Evolutionary conservation across 2,797 vertebrate species (phyloP).

Genomic region (Ficedula albicollis): DNA sequence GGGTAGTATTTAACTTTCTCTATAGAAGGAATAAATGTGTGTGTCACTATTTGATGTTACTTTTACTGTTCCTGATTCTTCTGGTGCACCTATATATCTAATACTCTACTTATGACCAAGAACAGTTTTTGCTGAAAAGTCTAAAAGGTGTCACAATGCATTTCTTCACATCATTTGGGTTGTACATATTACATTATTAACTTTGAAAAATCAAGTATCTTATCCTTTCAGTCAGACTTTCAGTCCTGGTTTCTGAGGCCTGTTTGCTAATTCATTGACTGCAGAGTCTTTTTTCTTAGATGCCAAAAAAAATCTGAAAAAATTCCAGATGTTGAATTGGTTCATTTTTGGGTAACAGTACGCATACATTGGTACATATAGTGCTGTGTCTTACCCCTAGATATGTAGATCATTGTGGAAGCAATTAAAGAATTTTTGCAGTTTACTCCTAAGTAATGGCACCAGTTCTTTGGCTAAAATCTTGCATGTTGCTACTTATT

Average conservation of each 20-base stretch:
- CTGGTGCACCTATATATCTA: not conserved
- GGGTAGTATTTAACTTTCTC: not conserved
- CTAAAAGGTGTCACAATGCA: not conserved
- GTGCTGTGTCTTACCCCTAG: not conserved
- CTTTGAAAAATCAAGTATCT: not conserved
- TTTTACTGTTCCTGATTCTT: not conserved
- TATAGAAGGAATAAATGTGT: not conserved
- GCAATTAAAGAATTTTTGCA: not conserved
- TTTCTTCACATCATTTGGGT: not conserved
- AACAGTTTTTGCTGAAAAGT: not conserved
- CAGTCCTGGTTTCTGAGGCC: not conserved
- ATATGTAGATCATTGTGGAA: not conserved
- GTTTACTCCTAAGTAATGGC: not conserved
- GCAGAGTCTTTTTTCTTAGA: not conserved
- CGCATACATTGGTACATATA: not conserved
- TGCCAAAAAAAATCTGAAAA: not conserved
- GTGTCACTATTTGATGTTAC: not conserved
- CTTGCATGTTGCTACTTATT: not conserved
- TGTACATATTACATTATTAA: not conserved
- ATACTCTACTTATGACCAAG: not conserved
- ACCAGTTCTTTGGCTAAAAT: not conserved
- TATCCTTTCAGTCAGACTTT: not conserved
- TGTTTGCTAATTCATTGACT: not conserved
- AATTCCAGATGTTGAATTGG: not conserved
- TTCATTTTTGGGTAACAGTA: not conserved